Evolutionary conservation across 2,888 invertebrate species (phyloP), one percentile per base, ranked within the genome.

Genomic region (Xiphydria camelus): DNA sequence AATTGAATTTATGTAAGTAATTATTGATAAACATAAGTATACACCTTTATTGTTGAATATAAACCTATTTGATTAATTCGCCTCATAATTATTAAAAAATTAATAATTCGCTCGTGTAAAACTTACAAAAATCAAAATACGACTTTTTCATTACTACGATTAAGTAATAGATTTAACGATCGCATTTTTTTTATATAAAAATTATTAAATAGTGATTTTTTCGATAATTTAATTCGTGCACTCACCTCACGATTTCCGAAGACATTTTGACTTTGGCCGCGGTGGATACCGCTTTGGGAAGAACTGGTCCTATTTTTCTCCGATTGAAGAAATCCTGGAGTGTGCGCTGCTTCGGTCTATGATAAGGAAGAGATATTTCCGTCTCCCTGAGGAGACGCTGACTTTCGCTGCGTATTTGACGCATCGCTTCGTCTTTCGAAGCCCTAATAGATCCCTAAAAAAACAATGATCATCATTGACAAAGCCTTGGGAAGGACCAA

Each of bases 401-500:
- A 0, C 89, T 88, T 75, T 91, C 92, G 71, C 91, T 90, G 65
- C 86, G 86, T 51, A 94, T 89, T 61, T 87, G 83, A 58, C 84
- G 83, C 79, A 86, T 84, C 47, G 86, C 85, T 59, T 85, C 82
- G 62, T 83, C 79, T 20, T 73, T 74, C 1, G 70, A 58, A 41
- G 63, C 64, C 55, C 72, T 61, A 19, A 45, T 39, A 3, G 67
- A 61, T 12, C 53, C 48, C 65, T 66, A 39, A 45, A 39, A 21
- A 45, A 41, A 10, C 35, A 34, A 3, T 14, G 12, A 14, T 14
- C 5, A 7, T 12, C 2, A 5, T 10, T 29, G 14, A 10, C 2
- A 12, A 7, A 26, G 14, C n/a, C n/a, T n/a, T n/a, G n/a, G n/a
- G n/a, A n/a, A n/a, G n/a, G n/a, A n/a, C n/a, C n/a, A n/a, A n/a